A percentile compares a stretch with the other conserved stretches of the same genome.
Evolutionary conservation across 2,113 vertebrate genomes (phyloP).

Genomic region (Nothocercus nigrocapillus): DNA sequence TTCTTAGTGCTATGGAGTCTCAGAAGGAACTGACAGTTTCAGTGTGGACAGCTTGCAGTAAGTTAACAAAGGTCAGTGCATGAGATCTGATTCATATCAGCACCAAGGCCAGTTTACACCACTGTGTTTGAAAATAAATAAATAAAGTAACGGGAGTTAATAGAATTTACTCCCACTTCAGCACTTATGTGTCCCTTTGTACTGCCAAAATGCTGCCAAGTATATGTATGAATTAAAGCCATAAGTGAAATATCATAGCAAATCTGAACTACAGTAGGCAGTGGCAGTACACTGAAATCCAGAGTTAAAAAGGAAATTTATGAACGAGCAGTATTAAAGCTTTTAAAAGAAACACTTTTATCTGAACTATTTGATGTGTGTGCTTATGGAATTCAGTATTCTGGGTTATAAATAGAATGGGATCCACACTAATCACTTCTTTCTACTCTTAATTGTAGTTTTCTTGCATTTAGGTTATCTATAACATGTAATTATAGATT

Average conservation of each 20-base stretch:
- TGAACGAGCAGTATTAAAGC: neutral
- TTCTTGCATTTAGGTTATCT: slow-evolving; percentile 28
- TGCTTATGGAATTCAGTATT: neutral
- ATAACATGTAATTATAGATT: slow-evolving; percentile 24
- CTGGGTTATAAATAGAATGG: neutral
- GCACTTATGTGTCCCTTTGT: neutral
- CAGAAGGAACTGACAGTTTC: neutral
- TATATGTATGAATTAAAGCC: neutral
- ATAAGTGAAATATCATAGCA: neutral
- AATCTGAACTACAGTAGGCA: neutral
- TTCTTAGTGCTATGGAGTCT: neutral
- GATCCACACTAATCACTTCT: neutral
- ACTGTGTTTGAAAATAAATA: neutral
- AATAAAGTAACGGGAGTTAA: neutral
- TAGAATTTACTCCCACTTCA: neutral
- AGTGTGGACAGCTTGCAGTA: neutral
- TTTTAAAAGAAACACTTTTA: neutral
- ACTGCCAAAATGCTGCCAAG: neutral
- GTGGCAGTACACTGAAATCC: neutral
- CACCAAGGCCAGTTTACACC: accelerated
- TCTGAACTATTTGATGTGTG: neutral
- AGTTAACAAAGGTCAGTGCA: neutral
- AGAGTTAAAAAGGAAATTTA: neutral
- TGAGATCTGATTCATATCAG: neutral
- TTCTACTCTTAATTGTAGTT: neutral